Evolutionary conservation across 2,888 invertebrate genomes (phyloP).

Genomic region (Amphipoea lucens): DNA sequence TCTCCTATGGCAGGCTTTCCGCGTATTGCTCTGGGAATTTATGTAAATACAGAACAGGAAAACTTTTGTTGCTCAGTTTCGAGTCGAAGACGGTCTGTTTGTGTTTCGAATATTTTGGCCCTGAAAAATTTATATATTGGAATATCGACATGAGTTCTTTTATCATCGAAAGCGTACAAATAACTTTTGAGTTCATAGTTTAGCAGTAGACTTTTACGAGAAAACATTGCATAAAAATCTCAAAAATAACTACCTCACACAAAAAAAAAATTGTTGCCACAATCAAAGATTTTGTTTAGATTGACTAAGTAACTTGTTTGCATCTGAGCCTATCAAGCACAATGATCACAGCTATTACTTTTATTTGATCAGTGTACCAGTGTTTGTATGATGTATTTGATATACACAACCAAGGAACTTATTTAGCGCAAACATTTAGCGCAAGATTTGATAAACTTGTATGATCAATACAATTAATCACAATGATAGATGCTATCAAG

Average conservation of each 20-base stretch:
- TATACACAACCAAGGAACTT: too few species aligned
- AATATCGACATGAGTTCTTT: neutral
- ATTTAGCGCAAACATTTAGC: too few species aligned
- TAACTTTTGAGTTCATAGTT: neutral
- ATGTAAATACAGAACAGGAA: slow-evolving; percentile 47
- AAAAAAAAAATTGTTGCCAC: too few species aligned
- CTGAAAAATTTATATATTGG: neutral
- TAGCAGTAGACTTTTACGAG: neutral
- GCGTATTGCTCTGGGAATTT: slow-evolving; percentile 45
- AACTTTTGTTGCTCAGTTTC: slow-evolving; percentile 30
- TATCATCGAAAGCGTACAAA: neutral
- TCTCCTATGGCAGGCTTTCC: slow-evolving; percentile 20
- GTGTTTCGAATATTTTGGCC: slow-evolving; percentile 9
- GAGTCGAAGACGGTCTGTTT: slow-evolving; percentile 14
- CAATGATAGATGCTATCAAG: too few species aligned
- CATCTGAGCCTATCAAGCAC: too few species aligned
- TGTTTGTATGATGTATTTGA: too few species aligned
- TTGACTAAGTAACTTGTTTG: too few species aligned
- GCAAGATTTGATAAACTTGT: too few species aligned
- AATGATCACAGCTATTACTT: too few species aligned
- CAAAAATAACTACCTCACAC: neutral
- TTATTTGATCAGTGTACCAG: too few species aligned
- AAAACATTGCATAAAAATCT: neutral
- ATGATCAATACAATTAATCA: too few species aligned
- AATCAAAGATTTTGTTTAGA: too few species aligned